Base-by-base conservation (phyloP, 92 coral and sea anemone species). In the Paramuricea clavata region DNA sequence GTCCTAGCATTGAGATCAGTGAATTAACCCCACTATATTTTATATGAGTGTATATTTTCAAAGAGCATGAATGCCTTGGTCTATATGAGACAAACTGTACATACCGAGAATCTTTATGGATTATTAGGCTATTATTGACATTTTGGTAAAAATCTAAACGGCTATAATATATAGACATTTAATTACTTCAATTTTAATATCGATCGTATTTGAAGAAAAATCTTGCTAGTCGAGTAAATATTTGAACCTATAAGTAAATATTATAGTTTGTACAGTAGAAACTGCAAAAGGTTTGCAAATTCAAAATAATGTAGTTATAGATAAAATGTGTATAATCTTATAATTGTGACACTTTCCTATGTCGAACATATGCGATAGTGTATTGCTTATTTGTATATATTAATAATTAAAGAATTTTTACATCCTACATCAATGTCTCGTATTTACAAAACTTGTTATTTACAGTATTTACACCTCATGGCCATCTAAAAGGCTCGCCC, bases 401-500 rank as follows among this genome's bases (percentile, higher is more conserved):
- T 60, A 60, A 28, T 60, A 60, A 22, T 60, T 21, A 60, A 60
- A 60, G 33, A 26, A 60, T 60, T 60, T 60, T 60, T 60, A 21
- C 12, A 60, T 60, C 68, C 32, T n/a, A n/a, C n/a, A n/a, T n/a
- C n/a, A n/a, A 57, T 57, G 19, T 11, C 68, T 60, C 12, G 15
- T 26, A 1, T 17, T 60, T 26, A 28, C 28, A 22, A 19, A 21
- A n/a, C n/a, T n/a, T n/a, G n/a, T n/a, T n/a, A n/a, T 60, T 19
- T 22, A 25, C 21, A 60, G 21, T 47, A 47, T 15, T 15, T 47
- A 10, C 54, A 10, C 2, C 19, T 10, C n/a, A n/a, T n/a, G n/a
- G n/a, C n/a, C n/a, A n/a, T n/a, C n/a, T n/a, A n/a, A n/a, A n/a
- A n/a, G n/a, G n/a, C n/a, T n/a, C n/a, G n/a, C n/a, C n/a, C n/a